Evolutionary conservation across 2,888 invertebrate species (phyloP), one percentile per base, ranked within the genome.

Genomic region (Chrysodeixis includens): DNA sequence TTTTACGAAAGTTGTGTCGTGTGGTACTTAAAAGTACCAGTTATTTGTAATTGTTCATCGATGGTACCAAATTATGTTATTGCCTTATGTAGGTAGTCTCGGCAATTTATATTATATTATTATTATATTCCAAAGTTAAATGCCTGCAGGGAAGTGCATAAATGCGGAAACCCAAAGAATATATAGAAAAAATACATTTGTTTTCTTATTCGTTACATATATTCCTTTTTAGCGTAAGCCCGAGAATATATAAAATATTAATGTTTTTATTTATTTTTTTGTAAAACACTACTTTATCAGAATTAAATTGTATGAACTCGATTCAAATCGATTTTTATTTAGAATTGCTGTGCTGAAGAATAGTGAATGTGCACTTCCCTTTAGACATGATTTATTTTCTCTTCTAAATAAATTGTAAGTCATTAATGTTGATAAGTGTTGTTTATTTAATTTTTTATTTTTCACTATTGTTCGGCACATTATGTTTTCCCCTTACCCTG

Each of bases 401-500:
- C 74, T 74, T 66, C 81, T 78, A 75, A 83, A 75, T 83, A 78
- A 74, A 76, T 76, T 78, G 75, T 81, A 73, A 76, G 81, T 73
- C 69, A 78, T 60, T 71, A 71, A 78, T 69, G 66, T 74, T 76
- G 60, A 51, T 74, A 78, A 81, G 77, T 84, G 76, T 81, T 84
- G 70, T 82, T 76, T 79, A 69, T 81, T 85, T 86, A 84, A 80
- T 86, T 87, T 85, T 4, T 86, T 76, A 63, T 80, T 79, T 96
- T 97, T 97, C 97, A 97, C 97, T 97, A 97, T 97, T 97, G 97
- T 97, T 97, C 97, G 97, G 97, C 97, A 97, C 97, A 96, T 93
- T 83, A 93, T 93, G 87, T 88, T 86, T 75, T 86, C 79, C 83
- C 83, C 85, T 66, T 56, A 59, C 59, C 61, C 32, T 66, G 61